Evolutionary conservation across 2,888 invertebrate genomes (phyloP), one percentile per base, ranked within the genome.

Genomic region (Strigamia crassipes): DNA sequence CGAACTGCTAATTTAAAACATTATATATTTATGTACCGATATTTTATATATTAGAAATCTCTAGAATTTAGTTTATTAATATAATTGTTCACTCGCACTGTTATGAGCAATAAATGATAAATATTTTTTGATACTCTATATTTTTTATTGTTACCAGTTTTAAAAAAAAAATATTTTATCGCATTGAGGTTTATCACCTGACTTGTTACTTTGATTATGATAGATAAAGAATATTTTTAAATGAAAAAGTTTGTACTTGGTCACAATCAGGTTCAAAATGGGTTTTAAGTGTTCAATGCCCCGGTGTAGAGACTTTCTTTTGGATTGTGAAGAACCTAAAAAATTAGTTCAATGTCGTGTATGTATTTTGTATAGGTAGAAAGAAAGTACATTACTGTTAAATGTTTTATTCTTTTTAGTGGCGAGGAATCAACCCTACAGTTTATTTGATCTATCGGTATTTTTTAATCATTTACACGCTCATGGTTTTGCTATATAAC

Each of bases 261-360:
- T n/a, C 46, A 27, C 38, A 38, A 1, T 38, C 38, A 38, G 38
- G 38, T 9, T 38, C 38, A 38, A 38, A 46, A 66, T 66, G 61
- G 21, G 21, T 23, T 66, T 12, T 18, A 23, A 23, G 12, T 66
- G 61, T 23, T 21, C 23, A 12, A 15, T 18, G 5, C 18, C 18
- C 8, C 61, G 8, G 23, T 66, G 61, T 12, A 66, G 9, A 12
- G 61, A 66, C 18, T 21, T 66, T 4, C 21, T 66, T 12, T 23
- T 66, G 21, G 61, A 66, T 18, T 66, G 61, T 66, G 21, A 66
- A 18, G 21, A 66, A 21, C 61, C 61, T 12, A 66, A 66, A 66
- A 66, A 66, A 66, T 21, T 66, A 12, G 61, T 66, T 66, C 61
- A 66, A 66, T 66, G 61, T 21, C 61, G 61, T n/a, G 61, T 66